Evolutionary conservation across 2,113 vertebrate species (phyloP), one percentile per base, ranked within the genome.

Genomic region (Tachycineta bicolor): DNA sequence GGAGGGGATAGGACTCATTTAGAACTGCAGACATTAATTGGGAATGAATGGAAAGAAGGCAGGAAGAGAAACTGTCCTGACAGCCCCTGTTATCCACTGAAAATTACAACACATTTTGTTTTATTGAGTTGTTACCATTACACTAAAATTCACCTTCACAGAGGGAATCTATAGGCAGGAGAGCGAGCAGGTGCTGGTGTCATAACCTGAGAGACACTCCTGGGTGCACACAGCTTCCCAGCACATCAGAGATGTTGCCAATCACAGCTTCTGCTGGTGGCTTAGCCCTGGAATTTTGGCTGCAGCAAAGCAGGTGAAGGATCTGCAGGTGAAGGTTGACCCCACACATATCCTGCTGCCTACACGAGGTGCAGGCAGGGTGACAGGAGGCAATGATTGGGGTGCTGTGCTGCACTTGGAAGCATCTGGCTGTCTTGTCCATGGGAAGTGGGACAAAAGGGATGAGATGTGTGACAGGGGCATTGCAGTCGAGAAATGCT

Each of bases 271-370:
- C 47, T 89, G 55, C 58, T 67, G 39, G 22, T 52, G 62, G 19
- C 44, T 64, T 0, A 0, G 3, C 14, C 24, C n/a, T 0, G 1
- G 28, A 31, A 52, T 43, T 90, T n/a, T 41, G 49, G 34, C 47
- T 26, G 7, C 16, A 63, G 50, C 47, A 58, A 31, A 70, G 52
- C 0, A 2, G 24, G 23, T 41, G 50, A 41, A 80, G 28, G 23
- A 53, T 21, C 29, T 53, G 28, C 34, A 67, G 18, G 37, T 37
- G 37, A 37, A 37, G 21, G 16, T 0, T 59, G 59, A 47, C 33
- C 43, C 8, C 2, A 0, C 0, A 0, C 4, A 2, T 12, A 39
- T 37, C 24, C 44, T 71, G 56, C 52, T 71, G 13, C 39, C 22
- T 1, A 0, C 14, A 26, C 2, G 5, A 82, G 52, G 15, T 34